Evolutionary conservation across 1,140 invertebrate genomes (phyloP).

Genomic region (Periplaneta americana): DNA sequence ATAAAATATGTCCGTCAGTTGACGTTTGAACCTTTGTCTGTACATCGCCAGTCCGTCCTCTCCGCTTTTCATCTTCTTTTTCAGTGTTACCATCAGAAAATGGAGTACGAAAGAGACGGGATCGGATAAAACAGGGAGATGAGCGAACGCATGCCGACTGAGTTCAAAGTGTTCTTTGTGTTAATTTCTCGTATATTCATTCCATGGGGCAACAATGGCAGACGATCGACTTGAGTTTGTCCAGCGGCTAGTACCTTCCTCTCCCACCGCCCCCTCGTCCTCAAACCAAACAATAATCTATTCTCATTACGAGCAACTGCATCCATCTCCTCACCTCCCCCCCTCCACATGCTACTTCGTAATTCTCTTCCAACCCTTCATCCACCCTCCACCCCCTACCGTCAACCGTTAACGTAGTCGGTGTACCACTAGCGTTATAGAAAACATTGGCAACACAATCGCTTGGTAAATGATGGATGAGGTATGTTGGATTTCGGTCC

Average conservation of each 20-base stretch:
- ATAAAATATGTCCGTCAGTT: too few relatives aligned
- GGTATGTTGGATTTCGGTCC: neutral
- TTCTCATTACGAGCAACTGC: neutral
- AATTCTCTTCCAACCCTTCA: neutral
- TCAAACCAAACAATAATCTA: neutral
- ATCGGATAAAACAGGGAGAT: neutral
- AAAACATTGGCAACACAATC: neutral
- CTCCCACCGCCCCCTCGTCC: neutral
- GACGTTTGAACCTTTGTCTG: too few relatives aligned
- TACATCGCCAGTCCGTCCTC: too few relatives aligned
- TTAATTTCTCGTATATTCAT: neutral
- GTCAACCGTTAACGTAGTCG: too few relatives aligned
- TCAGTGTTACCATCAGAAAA: neutral
- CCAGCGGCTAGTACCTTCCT: neutral
- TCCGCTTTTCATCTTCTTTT: too few relatives aligned
- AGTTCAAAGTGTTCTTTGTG: neutral
- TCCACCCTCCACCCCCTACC: neutral
- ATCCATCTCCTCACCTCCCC: neutral
- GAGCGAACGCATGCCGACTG: neutral
- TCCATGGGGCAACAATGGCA: neutral
- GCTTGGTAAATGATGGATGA: neutral
- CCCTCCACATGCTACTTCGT: neutral
- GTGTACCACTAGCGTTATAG: neutral
- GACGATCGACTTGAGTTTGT: neutral
- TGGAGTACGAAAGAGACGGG: neutral